Percentiles rank a stretch among this genome's conserved stretches.
These are phyloP conservation scores for Meliscaeva auricollis DNA, from an alignment of 2,888 invertebrate species.

Conservation along the genomic window DNA sequence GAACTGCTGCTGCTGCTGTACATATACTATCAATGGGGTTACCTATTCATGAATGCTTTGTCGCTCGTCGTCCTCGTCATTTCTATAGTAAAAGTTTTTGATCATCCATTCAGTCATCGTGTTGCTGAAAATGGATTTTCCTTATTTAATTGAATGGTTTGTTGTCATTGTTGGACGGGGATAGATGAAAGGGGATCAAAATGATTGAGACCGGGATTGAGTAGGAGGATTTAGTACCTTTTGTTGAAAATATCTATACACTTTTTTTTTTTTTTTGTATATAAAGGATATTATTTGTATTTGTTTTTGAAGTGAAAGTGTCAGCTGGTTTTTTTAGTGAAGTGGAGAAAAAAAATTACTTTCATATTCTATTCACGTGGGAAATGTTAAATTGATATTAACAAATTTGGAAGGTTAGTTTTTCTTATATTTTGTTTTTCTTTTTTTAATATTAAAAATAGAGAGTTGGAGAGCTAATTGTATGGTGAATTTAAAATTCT, in stretches of 20 bases:
- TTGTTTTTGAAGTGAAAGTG: conserved; percentile 34
- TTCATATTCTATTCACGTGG: conserved; percentile 14
- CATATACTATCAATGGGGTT: conserved; percentile 46
- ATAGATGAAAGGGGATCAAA: conserved; percentile 8
- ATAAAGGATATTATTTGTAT: background rate
- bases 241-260: conserved; percentile 11
- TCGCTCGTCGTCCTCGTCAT: background rate
- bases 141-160: conserved; percentile 68
- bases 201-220: conserved; percentile 30
- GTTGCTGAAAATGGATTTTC: conserved; percentile 56
- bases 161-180: conserved; percentile 40
- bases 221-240: conserved; percentile 7
- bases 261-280: background rate
- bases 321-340: conserved; percentile 5
- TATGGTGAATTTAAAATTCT: conserved; percentile 11
- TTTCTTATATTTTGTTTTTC: background rate
- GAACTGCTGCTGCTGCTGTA: conserved; percentile 26
- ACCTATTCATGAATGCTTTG: conserved; percentile 46
- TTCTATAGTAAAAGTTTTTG: conserved; percentile 30
- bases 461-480: background rate
- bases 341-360: background rate
- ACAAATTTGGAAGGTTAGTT: conserved; percentile 5
- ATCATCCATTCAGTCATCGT: conserved; percentile 52
- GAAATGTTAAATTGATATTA: conserved; percentile 18
- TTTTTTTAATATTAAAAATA: background rate